Conservation (phyloP, 2,888 invertebrate genomes). For the Lacanobia oleracea region DNA sequence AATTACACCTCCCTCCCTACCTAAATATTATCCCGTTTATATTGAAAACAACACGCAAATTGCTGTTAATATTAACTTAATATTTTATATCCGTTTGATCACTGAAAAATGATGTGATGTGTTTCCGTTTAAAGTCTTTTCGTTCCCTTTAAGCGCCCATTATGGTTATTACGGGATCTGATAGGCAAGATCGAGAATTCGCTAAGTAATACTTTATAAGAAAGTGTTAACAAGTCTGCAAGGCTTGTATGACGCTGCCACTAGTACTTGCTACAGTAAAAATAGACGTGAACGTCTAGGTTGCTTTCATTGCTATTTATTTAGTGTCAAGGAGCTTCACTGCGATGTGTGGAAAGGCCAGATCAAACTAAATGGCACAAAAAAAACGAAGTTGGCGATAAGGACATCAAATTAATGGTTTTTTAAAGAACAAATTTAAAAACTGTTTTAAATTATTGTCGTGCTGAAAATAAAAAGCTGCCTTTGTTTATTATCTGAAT, state of each 20-base stretch:
- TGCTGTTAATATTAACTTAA: slow-evolving; percentile 57
- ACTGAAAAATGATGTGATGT: slow-evolving; percentile 33
- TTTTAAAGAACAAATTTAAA: neutral
- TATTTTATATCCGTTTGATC: slow-evolving; percentile 57
- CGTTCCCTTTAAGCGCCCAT: slow-evolving; percentile 25
- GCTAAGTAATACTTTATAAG: slow-evolving; percentile 3
- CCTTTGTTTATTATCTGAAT: neutral
- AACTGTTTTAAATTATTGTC: too few relatives aligned
- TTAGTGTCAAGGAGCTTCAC: slow-evolving; percentile 56
- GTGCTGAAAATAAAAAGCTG: too few relatives aligned
- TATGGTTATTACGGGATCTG: slow-evolving; percentile 13
- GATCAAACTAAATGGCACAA: slow-evolving; percentile 25
- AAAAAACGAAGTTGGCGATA: slow-evolving; percentile 19
- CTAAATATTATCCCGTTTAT: slow-evolving; percentile 62
- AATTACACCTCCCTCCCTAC: slow-evolving; percentile 63
- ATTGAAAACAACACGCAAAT: slow-evolving; percentile 63
- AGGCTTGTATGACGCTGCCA: slow-evolving; percentile 17
- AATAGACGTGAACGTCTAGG: slow-evolving; percentile 40
- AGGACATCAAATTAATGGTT: neutral
- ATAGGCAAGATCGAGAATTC: slow-evolving; percentile 1
- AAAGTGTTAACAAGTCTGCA: slow-evolving; percentile 20
- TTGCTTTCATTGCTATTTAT: slow-evolving; percentile 53
- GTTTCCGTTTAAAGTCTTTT: slow-evolving; percentile 40
- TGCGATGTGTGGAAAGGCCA: slow-evolving; percentile 38
- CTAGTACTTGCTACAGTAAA: slow-evolving; percentile 32